Evolutionary conservation across 2,113 vertebrate genomes (phyloP).

Genomic region (Saimiri boliviensis): DNA sequence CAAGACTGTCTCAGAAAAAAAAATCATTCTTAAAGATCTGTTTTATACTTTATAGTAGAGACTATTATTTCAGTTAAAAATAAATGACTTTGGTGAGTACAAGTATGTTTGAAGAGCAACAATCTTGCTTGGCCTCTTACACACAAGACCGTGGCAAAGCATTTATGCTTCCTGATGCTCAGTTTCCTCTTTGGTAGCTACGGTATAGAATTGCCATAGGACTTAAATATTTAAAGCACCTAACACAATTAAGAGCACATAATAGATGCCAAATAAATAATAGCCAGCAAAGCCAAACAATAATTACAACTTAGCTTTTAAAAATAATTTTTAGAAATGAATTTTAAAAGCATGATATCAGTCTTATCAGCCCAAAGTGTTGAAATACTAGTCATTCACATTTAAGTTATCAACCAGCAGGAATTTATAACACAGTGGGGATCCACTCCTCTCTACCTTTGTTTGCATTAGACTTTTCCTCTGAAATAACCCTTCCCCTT

Average conservation of each 20-base stretch:
- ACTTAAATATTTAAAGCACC: slow-evolving; percentile 36
- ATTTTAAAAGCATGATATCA: slow-evolving; percentile 30
- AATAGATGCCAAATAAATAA: neutral
- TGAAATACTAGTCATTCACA: neutral
- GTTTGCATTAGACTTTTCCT: neutral
- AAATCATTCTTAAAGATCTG: neutral
- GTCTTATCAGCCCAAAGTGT: neutral
- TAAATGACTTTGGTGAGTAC: neutral
- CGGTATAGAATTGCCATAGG: neutral
- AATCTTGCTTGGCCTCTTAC: slow-evolving; percentile 17
- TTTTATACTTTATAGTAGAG: slow-evolving; percentile 4
- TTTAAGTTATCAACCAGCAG: slow-evolving; percentile 30
- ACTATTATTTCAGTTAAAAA: slow-evolving; percentile 34
- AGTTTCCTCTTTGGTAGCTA: neutral
- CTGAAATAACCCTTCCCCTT: neutral
- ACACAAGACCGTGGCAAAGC: slow-evolving; percentile 5
- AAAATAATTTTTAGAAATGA: slow-evolving; percentile 30
- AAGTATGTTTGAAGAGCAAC: slow-evolving; percentile 28
- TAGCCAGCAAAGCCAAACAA: slow-evolving; percentile 42
- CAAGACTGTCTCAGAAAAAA: too few species aligned
- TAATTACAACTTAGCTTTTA: slow-evolving; percentile 47
- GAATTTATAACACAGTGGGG: neutral
- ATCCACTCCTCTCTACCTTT: neutral
- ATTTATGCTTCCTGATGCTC: neutral
- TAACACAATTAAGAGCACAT: neutral